Percentiles rank a stretch among this genome's conserved stretches.
Conservation (phyloP, 2,797 vertebrate species). For the Phalanger gymnotis region DNA sequence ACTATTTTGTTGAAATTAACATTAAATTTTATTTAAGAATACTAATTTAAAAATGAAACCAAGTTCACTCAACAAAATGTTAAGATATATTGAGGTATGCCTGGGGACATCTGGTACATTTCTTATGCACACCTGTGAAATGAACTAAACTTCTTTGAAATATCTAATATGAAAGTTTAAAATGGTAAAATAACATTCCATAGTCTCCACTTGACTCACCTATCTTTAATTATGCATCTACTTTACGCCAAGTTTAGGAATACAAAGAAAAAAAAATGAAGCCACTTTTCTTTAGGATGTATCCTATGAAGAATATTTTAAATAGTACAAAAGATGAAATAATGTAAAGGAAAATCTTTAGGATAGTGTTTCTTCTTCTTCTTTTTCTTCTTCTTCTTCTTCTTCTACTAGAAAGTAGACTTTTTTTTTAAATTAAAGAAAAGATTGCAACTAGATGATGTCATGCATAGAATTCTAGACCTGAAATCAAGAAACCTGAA, state of each 20-base stretch:
- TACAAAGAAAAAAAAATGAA: not conserved
- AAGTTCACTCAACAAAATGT: not conserved
- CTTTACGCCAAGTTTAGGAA: not conserved
- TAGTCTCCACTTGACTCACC: not conserved
- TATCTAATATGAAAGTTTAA: not conserved
- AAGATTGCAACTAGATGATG: accelerated
- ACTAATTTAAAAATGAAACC: not conserved
- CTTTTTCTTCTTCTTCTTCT: no score
- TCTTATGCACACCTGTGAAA: not conserved
- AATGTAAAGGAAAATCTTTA: not conserved
- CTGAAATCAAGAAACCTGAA: not conserved
- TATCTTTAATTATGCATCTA: not conserved
- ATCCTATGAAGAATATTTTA: not conserved
- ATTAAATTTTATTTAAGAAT: not conserved
- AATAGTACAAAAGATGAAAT: not conserved
- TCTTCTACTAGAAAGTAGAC: not conserved
- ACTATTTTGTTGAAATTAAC: not conserved
- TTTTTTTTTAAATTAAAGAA: not conserved
- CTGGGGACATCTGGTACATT: not conserved
- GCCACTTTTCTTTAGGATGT: not conserved
- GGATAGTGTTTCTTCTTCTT: not conserved
- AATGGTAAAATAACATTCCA: not conserved
- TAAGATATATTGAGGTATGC: not conserved
- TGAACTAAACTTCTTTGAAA: not conserved
- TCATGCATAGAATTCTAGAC: not conserved